Evolutionary conservation across 2,888 invertebrate species (phyloP).

Genomic region (Morpho deidamia): DNA sequence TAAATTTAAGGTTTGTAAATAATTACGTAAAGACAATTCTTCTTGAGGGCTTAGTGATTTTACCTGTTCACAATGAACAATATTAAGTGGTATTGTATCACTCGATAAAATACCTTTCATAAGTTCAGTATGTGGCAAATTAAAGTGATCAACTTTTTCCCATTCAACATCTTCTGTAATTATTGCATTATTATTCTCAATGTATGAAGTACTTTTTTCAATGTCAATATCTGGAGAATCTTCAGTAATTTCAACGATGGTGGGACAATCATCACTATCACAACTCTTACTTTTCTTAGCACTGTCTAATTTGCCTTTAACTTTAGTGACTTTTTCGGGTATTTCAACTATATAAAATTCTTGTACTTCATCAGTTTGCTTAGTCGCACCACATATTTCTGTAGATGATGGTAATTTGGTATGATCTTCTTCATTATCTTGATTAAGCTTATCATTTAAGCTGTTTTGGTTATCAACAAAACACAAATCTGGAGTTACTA

Average conservation of each 20-base stretch:
- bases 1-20: slow-evolving; percentile 77
- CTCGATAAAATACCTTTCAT: slow-evolving; percentile 57
- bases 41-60: slow-evolving; percentile 75
- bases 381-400: not conserved
- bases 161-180: slow-evolving; percentile 82
- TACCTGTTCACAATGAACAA: slow-evolving; percentile 57
- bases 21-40: slow-evolving; percentile 74
- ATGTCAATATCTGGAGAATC: slow-evolving; percentile 38
- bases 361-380: slow-evolving; percentile 6
- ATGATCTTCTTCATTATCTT: not conserved
- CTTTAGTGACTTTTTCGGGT: slow-evolving; percentile 52
- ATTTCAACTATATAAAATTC: slow-evolving; percentile 59
- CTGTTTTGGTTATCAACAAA: not conserved
- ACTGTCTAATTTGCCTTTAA: slow-evolving; percentile 48
- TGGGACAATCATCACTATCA: slow-evolving; percentile 64
- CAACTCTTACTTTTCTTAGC: slow-evolving; percentile 68
- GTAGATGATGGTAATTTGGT: not conserved
- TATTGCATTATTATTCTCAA: slow-evolving; percentile 70
- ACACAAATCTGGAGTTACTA: not conserved
- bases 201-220: slow-evolving; percentile 45
- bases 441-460: not conserved
- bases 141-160: slow-evolving; percentile 70
- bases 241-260: slow-evolving; percentile 63
- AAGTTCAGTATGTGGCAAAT: slow-evolving; percentile 40
- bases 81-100: slow-evolving; percentile 58